phyloP scores from a whole-genome alignment of 2,888 invertebrate genomes.

The Ophion ventricosus region DNA sequence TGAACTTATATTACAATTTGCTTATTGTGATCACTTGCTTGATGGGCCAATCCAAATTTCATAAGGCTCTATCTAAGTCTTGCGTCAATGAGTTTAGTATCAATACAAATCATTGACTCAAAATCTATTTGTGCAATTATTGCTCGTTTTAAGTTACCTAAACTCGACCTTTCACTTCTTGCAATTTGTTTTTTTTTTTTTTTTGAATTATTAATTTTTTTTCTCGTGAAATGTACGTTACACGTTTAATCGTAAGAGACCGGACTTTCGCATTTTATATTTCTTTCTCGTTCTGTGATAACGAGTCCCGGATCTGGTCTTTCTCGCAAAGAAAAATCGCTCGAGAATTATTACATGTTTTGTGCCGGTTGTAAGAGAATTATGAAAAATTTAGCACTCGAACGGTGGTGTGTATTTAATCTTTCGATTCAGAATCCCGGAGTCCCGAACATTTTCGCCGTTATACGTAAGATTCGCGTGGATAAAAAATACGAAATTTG shows the following conservation, averaged over 20 bases:
- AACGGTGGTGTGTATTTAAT: neutral
- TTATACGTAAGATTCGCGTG: neutral
- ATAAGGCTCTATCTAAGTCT: conserved; percentile 74
- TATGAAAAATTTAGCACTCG: neutral
- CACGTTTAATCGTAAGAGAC: conserved; percentile 53
- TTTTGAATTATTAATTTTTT: too few species aligned
- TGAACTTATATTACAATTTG: conserved; percentile 75
- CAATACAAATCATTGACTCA: conserved; percentile 72
- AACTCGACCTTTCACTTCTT: conserved; percentile 36
- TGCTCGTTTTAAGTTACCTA: conserved; percentile 66
- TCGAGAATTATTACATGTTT: neutral
- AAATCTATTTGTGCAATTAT: conserved; percentile 74
- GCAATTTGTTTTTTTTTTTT: neutral
- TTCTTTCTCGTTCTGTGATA: conserved; percentile 1
- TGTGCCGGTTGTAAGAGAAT: neutral
- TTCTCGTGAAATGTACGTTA: conserved; percentile 55
- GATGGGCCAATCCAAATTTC: conserved; percentile 76
- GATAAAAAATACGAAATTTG: conserved; percentile 32
- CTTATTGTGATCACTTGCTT: conserved; percentile 77
- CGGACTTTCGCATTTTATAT: conserved; percentile 19
- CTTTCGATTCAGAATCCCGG: neutral
- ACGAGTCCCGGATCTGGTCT: conserved; percentile 4
- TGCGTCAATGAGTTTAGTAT: conserved; percentile 66
- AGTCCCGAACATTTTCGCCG: neutral
- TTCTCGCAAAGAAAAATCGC: neutral